phyloP scores from a whole-genome alignment of 2,113 vertebrate species.

The Myxocyprinus asiaticus region DNA sequence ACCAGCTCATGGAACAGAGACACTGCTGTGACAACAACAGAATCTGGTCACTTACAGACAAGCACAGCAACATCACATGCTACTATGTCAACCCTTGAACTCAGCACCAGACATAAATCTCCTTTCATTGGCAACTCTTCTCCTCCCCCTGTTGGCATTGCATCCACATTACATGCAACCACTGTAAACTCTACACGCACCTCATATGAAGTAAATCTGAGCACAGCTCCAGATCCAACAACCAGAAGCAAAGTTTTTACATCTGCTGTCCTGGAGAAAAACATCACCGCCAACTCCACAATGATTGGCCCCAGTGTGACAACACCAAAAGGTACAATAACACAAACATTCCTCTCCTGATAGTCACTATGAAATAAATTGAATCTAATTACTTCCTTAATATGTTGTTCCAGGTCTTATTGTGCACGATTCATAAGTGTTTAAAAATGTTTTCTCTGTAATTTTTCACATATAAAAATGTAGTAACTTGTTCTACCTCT shows the following conservation, averaged over 20 bases:
- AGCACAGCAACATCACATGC: neutral
- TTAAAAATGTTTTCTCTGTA: too few species aligned
- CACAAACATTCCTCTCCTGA: conserved; percentile 1
- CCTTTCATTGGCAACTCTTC: conserved; percentile 8
- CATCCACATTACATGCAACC: conserved; percentile 29
- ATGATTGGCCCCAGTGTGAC: neutral
- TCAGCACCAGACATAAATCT: too few species aligned
- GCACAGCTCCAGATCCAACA: neutral
- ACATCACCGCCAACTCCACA: neutral
- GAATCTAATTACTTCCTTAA: too few species aligned
- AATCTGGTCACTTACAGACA: neutral
- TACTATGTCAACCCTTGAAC: neutral
- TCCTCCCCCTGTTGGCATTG: conserved; percentile 42
- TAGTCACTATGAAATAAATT: too few species aligned
- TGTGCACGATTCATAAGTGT: too few species aligned
- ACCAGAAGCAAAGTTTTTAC: neutral
- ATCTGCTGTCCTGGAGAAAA: neutral
- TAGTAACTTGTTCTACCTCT: too few species aligned
- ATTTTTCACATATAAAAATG: too few species aligned
- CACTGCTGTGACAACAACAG: neutral
- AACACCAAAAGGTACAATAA: neutral
- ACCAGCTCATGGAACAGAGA: conserved; percentile 9
- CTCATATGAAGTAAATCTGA: neutral
- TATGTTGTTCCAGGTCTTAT: too few species aligned
- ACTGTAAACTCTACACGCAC: neutral